These are phyloP conservation scores for Heterodera schachtii DNA, from an alignment of 1,140 invertebrate species.

Conservation along the genomic window DNA sequence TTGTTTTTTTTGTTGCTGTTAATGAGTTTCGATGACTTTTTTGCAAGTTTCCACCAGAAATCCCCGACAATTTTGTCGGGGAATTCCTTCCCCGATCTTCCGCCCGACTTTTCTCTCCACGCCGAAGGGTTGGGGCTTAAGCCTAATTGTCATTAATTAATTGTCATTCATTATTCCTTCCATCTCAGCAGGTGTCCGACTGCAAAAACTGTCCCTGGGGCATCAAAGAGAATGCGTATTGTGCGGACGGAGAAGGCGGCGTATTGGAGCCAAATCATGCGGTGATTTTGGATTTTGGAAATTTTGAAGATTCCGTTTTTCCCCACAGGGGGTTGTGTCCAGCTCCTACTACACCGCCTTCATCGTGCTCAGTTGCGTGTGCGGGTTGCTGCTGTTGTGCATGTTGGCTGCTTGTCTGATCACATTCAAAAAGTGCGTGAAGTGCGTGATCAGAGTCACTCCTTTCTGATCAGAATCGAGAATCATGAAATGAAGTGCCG, in stretches of 20 bases:
- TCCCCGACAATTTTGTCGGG: too few relatives aligned
- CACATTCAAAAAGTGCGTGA: slow-evolving; percentile 46
- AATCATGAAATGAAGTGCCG: too few relatives aligned
- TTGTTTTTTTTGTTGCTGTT: too few relatives aligned
- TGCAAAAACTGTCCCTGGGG: slow-evolving; percentile 62
- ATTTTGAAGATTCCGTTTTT: neutral
- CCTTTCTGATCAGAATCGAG: too few relatives aligned
- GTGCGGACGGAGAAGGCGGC: slow-evolving; percentile 55
- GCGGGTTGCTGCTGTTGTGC: slow-evolving; percentile 45
- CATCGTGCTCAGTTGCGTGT: slow-evolving; percentile 48
- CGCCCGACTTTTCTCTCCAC: too few relatives aligned
- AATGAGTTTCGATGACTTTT: too few relatives aligned
- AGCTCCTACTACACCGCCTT: slow-evolving; percentile 53
- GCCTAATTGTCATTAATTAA: too few relatives aligned
- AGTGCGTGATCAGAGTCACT: too few relatives aligned
- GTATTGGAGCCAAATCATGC: slow-evolving; percentile 53
- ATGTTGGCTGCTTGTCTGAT: slow-evolving; percentile 38
- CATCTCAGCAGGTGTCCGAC: slow-evolving; percentile 44
- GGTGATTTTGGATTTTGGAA: slow-evolving; percentile 32
- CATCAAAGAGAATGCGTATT: slow-evolving; percentile 57
- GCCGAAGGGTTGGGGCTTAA: too few relatives aligned
- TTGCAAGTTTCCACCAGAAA: too few relatives aligned
- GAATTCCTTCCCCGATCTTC: too few relatives aligned
- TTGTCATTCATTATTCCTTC: too few relatives aligned
- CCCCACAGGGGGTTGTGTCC: slow-evolving; percentile 54